These are phyloP conservation scores for Corapipo altera DNA, from an alignment of 2,113 vertebrate species.

Conservation along the genomic window DNA sequence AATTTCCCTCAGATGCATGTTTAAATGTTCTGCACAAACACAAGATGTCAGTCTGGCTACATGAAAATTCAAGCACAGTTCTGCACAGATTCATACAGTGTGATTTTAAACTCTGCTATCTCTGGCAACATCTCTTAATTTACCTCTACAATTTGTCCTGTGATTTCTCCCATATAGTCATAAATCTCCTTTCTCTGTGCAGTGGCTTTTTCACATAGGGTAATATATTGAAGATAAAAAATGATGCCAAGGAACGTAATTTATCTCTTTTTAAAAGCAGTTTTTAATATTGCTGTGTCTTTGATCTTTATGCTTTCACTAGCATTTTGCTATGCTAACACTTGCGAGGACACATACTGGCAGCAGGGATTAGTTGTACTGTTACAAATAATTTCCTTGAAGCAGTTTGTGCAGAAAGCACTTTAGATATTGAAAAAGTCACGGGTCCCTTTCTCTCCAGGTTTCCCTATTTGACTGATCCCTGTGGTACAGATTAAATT, in stretches of 20 bases:
- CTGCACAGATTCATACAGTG: not conserved
- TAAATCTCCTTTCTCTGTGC: not conserved
- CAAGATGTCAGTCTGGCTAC: conserved; percentile 59
- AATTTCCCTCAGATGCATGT: not conserved
- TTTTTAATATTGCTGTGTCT: not conserved
- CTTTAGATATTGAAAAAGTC: not conserved
- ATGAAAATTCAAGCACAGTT: not conserved
- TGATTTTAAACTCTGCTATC: not conserved
- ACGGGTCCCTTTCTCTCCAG: not conserved
- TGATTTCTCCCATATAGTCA: not conserved
- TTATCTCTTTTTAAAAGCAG: not conserved
- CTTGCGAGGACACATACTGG: not conserved
- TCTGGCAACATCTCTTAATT: not conserved
- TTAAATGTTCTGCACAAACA: conserved; percentile 14
- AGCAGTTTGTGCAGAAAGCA: not conserved
- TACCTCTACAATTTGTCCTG: not conserved
- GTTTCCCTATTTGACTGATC: not conserved
- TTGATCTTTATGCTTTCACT: not conserved
- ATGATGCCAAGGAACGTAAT: not conserved
- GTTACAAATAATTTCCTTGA: not conserved
- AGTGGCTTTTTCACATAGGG: not conserved
- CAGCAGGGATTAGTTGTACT: conserved; percentile 16
- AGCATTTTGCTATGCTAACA: not conserved
- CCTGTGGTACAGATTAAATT: not conserved
- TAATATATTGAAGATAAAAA: not conserved